Percentiles rank a stretch among this genome's conserved stretches.
phyloP scores from a whole-genome alignment of 1,140 invertebrate genomes.

The Melipona quadrifasciata region DNA sequence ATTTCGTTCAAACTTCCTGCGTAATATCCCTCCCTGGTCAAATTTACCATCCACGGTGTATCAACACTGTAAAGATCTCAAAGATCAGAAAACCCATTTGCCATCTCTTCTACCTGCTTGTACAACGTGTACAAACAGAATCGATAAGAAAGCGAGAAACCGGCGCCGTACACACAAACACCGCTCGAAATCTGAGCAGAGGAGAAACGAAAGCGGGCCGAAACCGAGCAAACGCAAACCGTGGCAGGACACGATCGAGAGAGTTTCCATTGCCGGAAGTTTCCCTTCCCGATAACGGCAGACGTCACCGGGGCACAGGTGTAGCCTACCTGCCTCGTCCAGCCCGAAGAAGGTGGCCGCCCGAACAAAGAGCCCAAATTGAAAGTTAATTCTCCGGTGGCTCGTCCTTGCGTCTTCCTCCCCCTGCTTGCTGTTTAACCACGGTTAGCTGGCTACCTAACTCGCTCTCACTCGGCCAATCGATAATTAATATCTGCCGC shows the following conservation, averaged over 20 bases:
- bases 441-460: constrained; percentile 44
- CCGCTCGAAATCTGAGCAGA: not conserved
- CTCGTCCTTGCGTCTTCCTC: constrained; percentile 33
- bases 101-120: not conserved
- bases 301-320: constrained; percentile 52
- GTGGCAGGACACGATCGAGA: constrained; percentile 38
- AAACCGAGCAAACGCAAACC: constrained; percentile 38
- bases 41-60: constrained; percentile 12
- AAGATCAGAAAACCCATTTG: too few species aligned
- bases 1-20: not conserved
- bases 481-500: constrained; percentile 78
- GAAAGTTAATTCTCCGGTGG: constrained; percentile 65
- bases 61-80: constrained; percentile 6
- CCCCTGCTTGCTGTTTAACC: constrained; percentile 27
- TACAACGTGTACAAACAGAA: constrained; percentile 18
- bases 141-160: constrained; percentile 17
- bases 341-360: constrained; percentile 27
- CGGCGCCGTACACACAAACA: not conserved
- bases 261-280: constrained; percentile 50
- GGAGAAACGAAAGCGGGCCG: constrained; percentile 22
- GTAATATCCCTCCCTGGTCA: not conserved
- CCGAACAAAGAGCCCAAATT: constrained; percentile 57
- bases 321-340: constrained; percentile 48
- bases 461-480: constrained; percentile 58
- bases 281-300: constrained; percentile 54